phyloP scores from a whole-genome alignment of 2,888 invertebrate genomes.

The Chamaedrilus cognettii region DNA sequence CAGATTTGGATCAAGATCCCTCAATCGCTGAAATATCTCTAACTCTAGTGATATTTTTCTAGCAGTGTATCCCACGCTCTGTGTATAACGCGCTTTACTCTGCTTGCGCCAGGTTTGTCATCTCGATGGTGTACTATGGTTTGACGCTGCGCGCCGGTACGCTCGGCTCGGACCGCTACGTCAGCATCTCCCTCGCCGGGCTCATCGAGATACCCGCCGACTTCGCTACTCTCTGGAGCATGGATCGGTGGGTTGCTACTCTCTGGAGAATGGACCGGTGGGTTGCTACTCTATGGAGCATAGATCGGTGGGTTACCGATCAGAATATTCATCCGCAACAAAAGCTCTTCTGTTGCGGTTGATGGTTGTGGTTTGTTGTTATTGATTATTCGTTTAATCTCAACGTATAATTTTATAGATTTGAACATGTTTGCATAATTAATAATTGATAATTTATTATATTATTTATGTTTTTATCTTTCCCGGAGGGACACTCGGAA shows the following conservation, averaged over 20 bases:
- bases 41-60: too few relatives aligned
- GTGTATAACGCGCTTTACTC: background rate
- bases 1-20: too few relatives aligned
- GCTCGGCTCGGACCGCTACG: constrained; percentile 71
- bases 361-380: too few relatives aligned
- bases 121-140: constrained; percentile 77
- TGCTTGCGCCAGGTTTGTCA: constrained; percentile 69
- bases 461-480: too few relatives aligned
- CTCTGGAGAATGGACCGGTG: constrained; percentile 64
- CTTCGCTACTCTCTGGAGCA: constrained; percentile 62
- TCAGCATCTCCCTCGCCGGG: constrained; percentile 76
- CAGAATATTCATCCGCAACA: too few relatives aligned
- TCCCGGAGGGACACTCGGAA: too few relatives aligned
- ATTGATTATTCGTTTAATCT: too few relatives aligned
- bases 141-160: constrained; percentile 75
- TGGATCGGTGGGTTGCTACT: constrained; percentile 61
- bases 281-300: constrained; percentile 52
- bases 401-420: too few relatives aligned
- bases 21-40: too few relatives aligned
- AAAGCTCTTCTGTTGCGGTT: too few relatives aligned
- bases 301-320: constrained; percentile 61
- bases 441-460: too few relatives aligned
- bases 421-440: too few relatives aligned
- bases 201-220: constrained; percentile 74
- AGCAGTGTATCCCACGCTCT: background rate